These are phyloP conservation scores for Drosophila neocordata DNA, from an alignment of 1,140 invertebrate species.

Conservation along the genomic window DNA sequence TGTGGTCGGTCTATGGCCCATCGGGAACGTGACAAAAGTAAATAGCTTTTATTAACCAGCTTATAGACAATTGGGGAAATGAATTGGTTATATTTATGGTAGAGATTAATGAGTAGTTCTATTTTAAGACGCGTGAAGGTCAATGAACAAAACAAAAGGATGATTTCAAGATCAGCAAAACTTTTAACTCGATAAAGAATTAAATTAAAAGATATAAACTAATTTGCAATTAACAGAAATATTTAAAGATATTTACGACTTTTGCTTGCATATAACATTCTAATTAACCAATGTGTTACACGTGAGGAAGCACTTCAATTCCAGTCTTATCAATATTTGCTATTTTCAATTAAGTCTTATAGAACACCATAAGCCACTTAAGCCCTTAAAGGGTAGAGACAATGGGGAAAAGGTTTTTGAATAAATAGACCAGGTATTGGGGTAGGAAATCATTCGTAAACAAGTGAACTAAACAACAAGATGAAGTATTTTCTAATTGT, in stretches of 20 bases:
- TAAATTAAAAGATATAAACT: too few relatives aligned
- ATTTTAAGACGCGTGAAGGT: not conserved
- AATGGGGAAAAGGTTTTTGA: conserved; percentile 36
- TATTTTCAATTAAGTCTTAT: conserved; percentile 32
- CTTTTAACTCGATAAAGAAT: too few relatives aligned
- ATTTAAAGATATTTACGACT: too few relatives aligned
- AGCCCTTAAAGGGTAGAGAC: conserved; percentile 2
- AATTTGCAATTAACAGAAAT: too few relatives aligned
- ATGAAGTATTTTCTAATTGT: conserved; percentile 47
- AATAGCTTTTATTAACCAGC: conserved; percentile 9
- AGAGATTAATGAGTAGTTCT: not conserved
- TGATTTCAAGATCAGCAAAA: not conserved
- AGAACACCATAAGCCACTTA: conserved; percentile 26
- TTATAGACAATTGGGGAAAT: not conserved
- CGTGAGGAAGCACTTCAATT: not conserved
- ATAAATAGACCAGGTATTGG: conserved; percentile 56
- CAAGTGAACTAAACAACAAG: conserved; percentile 41
- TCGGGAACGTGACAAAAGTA: conserved; percentile 16
- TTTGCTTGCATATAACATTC: too few relatives aligned
- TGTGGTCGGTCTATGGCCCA: not conserved
- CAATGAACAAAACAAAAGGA: not conserved
- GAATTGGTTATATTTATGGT: not conserved
- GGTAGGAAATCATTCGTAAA: conserved; percentile 58
- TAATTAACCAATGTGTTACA: not conserved
- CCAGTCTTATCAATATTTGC: conserved; percentile 39